Conservation (phyloP, 2,797 vertebrate genomes). For the Notolepis coatsorum region DNA sequence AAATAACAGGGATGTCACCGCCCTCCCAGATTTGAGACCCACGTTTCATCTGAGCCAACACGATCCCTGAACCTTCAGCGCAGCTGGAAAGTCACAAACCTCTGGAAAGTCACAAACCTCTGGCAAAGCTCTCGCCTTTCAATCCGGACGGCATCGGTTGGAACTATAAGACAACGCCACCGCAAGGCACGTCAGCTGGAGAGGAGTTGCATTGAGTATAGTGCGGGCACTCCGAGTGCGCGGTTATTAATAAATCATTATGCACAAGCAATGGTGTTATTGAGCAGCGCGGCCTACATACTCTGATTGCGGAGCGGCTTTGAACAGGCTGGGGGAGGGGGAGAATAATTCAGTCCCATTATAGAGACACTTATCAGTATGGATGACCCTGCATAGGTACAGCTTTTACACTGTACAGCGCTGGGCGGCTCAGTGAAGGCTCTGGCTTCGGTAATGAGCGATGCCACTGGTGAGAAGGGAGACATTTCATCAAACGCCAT, state of each 20-base stretch:
- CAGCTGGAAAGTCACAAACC: constrained; percentile 68
- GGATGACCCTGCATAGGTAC: constrained; percentile 12
- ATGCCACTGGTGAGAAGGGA: constrained; percentile 18
- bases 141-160: constrained; percentile 44
- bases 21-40: constrained; percentile 53
- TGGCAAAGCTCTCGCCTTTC: constrained; percentile 45
- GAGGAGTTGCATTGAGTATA: constrained; percentile 20
- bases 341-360: constrained; percentile 21
- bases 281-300: constrained; percentile 41
- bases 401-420: constrained; percentile 3
- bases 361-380: constrained; percentile 12
- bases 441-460: constrained; percentile 26
- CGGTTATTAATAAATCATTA: constrained; percentile 70
- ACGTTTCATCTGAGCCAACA: constrained; percentile 45
- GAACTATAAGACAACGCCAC: constrained; percentile 36
- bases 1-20: constrained; percentile 61
- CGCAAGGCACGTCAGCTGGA: constrained; percentile 42
- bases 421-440: constrained; percentile 9
- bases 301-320: constrained; percentile 26
- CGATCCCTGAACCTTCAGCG: constrained; percentile 56
- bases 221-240: constrained; percentile 27
- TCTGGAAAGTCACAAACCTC: constrained; percentile 68
- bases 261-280: constrained; percentile 46
- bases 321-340: constrained; percentile 31
- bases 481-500: constrained; percentile 30